phyloP scores from a whole-genome alignment of 2,113 vertebrate genomes.

The Corythaeola cristata region DNA sequence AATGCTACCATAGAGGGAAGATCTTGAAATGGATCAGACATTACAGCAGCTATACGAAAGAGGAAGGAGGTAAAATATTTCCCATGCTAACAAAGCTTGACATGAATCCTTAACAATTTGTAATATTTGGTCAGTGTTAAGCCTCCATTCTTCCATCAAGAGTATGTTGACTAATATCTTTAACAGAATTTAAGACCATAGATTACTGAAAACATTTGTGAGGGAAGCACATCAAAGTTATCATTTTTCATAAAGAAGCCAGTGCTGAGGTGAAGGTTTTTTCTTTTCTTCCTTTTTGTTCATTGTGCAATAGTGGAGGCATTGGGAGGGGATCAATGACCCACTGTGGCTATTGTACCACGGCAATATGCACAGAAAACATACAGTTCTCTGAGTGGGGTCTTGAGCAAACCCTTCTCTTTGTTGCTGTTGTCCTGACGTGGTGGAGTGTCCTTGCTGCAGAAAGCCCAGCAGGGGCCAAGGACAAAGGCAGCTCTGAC shows the following conservation, averaged over 20 bases:
- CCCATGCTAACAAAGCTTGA: background rate
- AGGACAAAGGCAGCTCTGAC: constrained; percentile 48
- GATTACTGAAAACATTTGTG: background rate
- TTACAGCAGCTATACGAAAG: background rate
- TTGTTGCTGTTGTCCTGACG: background rate
- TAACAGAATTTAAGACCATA: background rate
- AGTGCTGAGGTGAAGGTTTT: background rate
- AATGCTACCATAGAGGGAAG: background rate
- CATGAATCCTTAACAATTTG: background rate
- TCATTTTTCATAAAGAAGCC: background rate
- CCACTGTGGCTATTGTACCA: background rate
- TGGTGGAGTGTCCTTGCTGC: constrained; percentile 41
- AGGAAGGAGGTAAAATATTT: background rate
- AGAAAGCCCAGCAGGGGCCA: background rate
- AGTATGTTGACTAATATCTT: background rate
- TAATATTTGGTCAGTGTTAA: background rate
- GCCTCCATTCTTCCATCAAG: background rate
- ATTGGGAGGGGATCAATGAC: background rate
- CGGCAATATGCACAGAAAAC: background rate
- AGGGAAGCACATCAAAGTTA: background rate
- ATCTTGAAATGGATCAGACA: background rate
- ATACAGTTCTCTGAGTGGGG: background rate
- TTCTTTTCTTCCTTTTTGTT: background rate
- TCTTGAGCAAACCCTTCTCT: background rate
- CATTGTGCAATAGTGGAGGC: background rate